phyloP scores from a whole-genome alignment of 2,797 vertebrate genomes.

The Anabacerthia variegaticeps region DNA sequence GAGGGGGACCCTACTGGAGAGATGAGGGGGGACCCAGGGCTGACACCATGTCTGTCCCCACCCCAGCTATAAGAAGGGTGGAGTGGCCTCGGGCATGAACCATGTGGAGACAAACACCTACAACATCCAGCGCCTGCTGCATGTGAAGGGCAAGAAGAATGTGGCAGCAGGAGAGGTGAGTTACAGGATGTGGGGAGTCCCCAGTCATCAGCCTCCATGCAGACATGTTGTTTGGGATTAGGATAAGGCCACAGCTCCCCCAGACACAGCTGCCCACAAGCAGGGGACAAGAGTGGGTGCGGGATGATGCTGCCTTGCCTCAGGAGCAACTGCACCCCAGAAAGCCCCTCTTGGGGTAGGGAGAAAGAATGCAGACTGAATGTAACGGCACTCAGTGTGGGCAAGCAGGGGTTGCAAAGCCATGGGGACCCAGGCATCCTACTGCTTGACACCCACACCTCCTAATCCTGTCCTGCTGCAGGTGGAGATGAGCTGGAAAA shows the following conservation, averaged over 20 bases:
- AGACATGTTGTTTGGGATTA: neutral
- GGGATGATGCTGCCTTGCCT: neutral
- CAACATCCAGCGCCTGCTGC: slow-evolving; percentile 80
- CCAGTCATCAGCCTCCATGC: neutral
- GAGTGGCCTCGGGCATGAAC: slow-evolving; percentile 84
- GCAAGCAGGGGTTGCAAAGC: neutral
- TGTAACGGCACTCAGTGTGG: neutral
- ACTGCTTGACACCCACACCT: neutral
- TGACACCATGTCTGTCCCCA: neutral
- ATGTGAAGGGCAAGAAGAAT: slow-evolving; percentile 87
- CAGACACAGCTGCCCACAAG: neutral
- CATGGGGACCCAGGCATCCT: rapidly evolving
- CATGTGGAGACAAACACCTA: slow-evolving; percentile 85
- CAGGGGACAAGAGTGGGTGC: neutral
- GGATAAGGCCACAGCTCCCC: neutral
- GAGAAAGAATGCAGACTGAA: neutral
- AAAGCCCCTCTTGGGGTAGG: neutral
- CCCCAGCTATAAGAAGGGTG: slow-evolving; percentile 77
- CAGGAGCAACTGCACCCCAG: neutral
- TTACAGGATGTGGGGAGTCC: neutral
- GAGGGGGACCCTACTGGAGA: neutral
- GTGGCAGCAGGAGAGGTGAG: slow-evolving; percentile 84
- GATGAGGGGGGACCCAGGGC: neutral
- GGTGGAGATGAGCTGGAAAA: slow-evolving; percentile 88
- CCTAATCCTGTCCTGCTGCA: neutral